Evolutionary conservation across 1,140 invertebrate species (phyloP), one percentile per base, ranked within the genome.

Genomic region (Apis florea): DNA sequence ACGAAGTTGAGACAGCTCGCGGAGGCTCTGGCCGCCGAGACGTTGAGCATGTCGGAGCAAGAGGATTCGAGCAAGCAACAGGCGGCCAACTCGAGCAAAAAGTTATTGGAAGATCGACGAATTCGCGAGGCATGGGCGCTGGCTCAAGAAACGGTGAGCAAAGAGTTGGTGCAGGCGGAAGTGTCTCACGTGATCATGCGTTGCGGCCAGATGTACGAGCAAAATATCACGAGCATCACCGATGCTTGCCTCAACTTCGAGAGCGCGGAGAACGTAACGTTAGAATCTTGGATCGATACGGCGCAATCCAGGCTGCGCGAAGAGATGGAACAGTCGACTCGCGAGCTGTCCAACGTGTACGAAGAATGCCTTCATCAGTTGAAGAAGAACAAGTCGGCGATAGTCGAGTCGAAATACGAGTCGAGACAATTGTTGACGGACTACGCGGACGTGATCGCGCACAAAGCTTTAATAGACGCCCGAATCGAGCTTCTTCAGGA

Each of bases 401-500:
- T 90, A 12, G 92, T 90, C 2, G 80, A 85, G 85, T 90, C 82
- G 90, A 94, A 92, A 66, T 90, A 90, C 87, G 85, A 95, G 93
- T 92, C 90, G 1, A 94, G 94, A 59, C 94, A 94, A 49, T 90
- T 96, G n/a, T 89, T 97, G 81, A 92, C 94, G 31, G 95, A 96
- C 90, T 96, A 96, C 89, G 96, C 96, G 31, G 96, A 97, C 90
- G 94, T 97, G 63, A 94, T 97, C 58, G 96, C 96, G 51, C 96
- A 97, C 79, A 97, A 97, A 90, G 96, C 96, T 58, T 93, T 97
- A 54, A 95, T 97, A 40, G 96, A 97, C 91, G 96, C 96, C 53
- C 94, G 96, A 83, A 95, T 96, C 78, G 93, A 94, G 24, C 94
- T 96, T 56, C 90, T 96, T 54, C 89, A 85, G 74, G 89, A 88